Evolutionary conservation across 2,113 vertebrate genomes (phyloP).

Genomic region (Anser cygnoides): DNA sequence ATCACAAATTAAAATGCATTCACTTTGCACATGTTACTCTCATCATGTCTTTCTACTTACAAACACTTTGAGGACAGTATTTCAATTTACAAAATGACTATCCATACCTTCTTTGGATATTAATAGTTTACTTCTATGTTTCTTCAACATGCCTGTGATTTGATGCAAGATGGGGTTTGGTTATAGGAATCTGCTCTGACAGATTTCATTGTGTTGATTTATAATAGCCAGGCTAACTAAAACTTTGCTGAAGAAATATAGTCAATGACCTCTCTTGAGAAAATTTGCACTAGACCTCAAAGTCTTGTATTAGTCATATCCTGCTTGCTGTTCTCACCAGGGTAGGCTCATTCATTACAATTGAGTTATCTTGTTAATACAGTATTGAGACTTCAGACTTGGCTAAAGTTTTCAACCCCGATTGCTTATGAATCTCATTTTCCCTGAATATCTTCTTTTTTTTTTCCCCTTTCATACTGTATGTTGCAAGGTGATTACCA

Average conservation of each 20-base stretch:
- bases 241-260: neutral
- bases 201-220: neutral
- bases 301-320: neutral
- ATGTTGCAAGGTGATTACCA: neutral
- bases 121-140: neutral
- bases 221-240: neutral
- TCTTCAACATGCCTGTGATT: neutral
- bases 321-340: neutral
- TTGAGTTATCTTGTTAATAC: neutral
- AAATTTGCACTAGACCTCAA: neutral
- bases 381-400: neutral
- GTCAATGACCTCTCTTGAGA: neutral
- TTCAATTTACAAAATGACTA: neutral
- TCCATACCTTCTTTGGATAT: fast-evolving
- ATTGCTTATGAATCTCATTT: neutral
- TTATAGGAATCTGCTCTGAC: neutral
- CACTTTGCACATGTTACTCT: neutral
- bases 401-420: neutral
- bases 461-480: neutral
- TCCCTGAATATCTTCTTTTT: neutral
- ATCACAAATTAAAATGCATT: neutral
- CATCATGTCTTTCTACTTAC: neutral
- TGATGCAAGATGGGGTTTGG: neutral
- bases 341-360: fast-evolving
- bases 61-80: neutral